Percentiles rank a stretch among this genome's conserved stretches.
Evolutionary conservation across 2,888 invertebrate genomes (phyloP).

Genomic region (Romanomermis culicivorax): DNA sequence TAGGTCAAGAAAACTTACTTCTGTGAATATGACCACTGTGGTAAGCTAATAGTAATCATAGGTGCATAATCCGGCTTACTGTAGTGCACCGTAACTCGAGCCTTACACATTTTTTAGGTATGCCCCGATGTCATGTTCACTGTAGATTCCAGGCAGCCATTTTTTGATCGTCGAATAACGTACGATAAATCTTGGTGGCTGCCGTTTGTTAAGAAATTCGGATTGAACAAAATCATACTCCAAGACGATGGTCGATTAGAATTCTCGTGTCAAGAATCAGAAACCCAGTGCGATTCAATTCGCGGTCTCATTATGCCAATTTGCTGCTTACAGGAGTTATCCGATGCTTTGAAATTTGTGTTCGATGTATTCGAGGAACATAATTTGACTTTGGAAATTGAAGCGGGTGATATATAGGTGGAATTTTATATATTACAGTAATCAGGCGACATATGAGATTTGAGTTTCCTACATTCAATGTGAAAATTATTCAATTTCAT

Average conservation of each 20-base stretch:
- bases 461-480: too few species aligned
- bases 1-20: too few species aligned
- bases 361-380: not conserved
- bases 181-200: not conserved
- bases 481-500: too few species aligned
- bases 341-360: not conserved
- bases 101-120: not conserved
- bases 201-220: not conserved
- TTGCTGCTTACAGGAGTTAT: conserved; percentile 4
- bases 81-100: too few species aligned
- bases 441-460: too few species aligned
- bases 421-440: too few species aligned
- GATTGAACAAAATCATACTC: not conserved
- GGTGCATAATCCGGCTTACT: too few species aligned
- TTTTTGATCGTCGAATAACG: not conserved
- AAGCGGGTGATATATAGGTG: too few species aligned
- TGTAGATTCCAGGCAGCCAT: not conserved
- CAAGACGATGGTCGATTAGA: not conserved
- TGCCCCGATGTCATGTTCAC: conserved; percentile 2
- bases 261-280: not conserved
- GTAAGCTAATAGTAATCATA: too few species aligned
- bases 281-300: not conserved
- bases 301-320: not conserved
- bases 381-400: not conserved
- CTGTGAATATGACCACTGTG: too few species aligned